These are phyloP conservation scores for Xerus rutilus DNA, from an alignment of 2,797 vertebrate genomes.

Conservation along the genomic window DNA sequence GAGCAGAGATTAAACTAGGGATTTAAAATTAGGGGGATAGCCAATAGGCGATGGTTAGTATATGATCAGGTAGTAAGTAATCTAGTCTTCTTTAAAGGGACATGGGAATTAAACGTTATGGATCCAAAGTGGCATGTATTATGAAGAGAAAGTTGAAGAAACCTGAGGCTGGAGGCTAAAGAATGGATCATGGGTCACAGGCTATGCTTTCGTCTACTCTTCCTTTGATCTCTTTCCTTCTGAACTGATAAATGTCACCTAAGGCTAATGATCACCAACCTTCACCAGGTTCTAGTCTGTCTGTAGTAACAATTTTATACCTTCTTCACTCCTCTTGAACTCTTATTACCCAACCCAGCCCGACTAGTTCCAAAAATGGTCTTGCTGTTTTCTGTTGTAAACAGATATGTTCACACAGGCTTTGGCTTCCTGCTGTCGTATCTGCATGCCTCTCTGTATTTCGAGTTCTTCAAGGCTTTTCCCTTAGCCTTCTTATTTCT, in stretches of 20 bases:
- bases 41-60: conserved; percentile 5
- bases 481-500: neutral
- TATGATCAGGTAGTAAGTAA: neutral
- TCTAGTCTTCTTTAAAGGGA: neutral
- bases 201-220: neutral
- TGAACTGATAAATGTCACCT: neutral
- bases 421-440: neutral
- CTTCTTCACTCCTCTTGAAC: neutral
- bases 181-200: neutral
- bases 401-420: neutral
- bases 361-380: neutral
- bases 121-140: neutral
- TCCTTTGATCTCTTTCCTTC: neutral
- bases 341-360: neutral
- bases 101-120: neutral
- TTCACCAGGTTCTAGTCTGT: neutral
- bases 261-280: neutral
- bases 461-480: neutral
- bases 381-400: neutral
- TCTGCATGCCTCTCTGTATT: neutral
- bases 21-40: neutral
- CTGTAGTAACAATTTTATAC: neutral
- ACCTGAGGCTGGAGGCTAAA: neutral
- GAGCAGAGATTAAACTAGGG: neutral
- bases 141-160: neutral